Evolutionary conservation across 1,140 invertebrate species (phyloP), one percentile per base, ranked within the genome.

Genomic region (Medauroidea extradentata): DNA sequence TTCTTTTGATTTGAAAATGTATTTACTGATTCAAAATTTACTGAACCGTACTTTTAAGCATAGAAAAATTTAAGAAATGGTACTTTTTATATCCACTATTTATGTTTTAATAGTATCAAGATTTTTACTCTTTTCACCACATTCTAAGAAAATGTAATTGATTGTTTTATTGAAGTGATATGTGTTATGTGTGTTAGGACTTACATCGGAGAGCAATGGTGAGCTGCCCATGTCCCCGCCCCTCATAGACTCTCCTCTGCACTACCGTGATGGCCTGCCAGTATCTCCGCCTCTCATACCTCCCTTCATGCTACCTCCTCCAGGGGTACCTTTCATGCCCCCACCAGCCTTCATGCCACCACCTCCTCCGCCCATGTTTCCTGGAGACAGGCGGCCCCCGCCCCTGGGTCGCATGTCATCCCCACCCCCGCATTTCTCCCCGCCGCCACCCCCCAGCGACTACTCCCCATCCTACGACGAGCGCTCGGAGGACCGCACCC

Each of bases 351-450:
- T 64, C 23, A 48, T 64, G 18, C 42, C 57, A 39, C 75, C 75
- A 43, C 75, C 74, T 5, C 76, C 75, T 2, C 73, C 73, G 41
- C 67, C 71, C 13, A 63, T 75, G 51, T 81, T 76, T 61, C 81
- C 82, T 18, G 79, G 78, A 11, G 79, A 82, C 51, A 80, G 81
- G 60, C 72, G 84, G 49, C 83, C 83, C 16, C 80, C 84, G 24
- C 83, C 84, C 11, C 63, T 86, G 4, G 84, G 83, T 4, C 75
- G 84, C 52, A 74, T 85, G 69, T 83, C 84, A 4, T 85, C 84
- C 3, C 83, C 83, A 2, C 83, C 83, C 7, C 69, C 42, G 8
- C 51, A 53, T 39, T 25, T 14, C 16, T 53, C 21, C n/a, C 19
- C 53, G 7, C 49, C 38, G 27, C 49, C 54, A 34, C 39, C 65